Evolutionary conservation across 30 jellyfish, hydroid and myxozoan species (phyloP).

Genomic region (Morbakka virulenta): DNA sequence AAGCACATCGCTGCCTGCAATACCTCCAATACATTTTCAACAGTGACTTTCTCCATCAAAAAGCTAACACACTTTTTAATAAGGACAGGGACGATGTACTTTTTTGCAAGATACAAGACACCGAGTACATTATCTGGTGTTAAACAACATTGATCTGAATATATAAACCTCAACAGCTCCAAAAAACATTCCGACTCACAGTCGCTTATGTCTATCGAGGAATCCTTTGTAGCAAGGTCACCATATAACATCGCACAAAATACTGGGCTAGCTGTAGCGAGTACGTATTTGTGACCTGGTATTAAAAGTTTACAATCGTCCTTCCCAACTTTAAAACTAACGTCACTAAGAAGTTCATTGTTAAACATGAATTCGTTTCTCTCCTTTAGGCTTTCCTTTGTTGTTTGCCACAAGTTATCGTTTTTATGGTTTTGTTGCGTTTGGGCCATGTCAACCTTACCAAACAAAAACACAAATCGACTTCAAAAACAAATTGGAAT

Average conservation of each 20-base stretch:
- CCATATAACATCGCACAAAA: conserved; percentile 95
- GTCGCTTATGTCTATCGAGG: conserved; percentile 60
- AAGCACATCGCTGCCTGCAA: conserved; percentile 85
- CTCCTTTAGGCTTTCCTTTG: conserved; percentile 69
- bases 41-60: conserved; percentile 77
- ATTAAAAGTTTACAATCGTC: conserved; percentile 20
- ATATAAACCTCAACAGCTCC: conserved; percentile 81
- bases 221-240: conserved; percentile 51
- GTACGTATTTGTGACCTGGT: conserved; percentile 89
- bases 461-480: too few species aligned
- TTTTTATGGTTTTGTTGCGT: too few species aligned
- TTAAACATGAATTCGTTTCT: conserved; percentile 86
- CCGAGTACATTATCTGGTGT: conserved; percentile 70
- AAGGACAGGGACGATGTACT: conserved; percentile 85
- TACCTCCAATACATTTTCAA: conserved; percentile 86
- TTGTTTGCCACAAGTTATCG: conserved; percentile 99
- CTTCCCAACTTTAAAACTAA: conserved; percentile 68
- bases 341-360: conserved; percentile 83
- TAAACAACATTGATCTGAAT: conserved; percentile 78
- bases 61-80: conserved; percentile 76
- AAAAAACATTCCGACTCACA: conserved; percentile 92
- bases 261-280: conserved; percentile 97
- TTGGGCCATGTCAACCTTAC: too few species aligned
- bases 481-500: too few species aligned
- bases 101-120: conserved; percentile 78